Evolutionary conservation across 1,140 invertebrate species (phyloP), one percentile per base, ranked within the genome.

Genomic region (Fopius arisanus): DNA sequence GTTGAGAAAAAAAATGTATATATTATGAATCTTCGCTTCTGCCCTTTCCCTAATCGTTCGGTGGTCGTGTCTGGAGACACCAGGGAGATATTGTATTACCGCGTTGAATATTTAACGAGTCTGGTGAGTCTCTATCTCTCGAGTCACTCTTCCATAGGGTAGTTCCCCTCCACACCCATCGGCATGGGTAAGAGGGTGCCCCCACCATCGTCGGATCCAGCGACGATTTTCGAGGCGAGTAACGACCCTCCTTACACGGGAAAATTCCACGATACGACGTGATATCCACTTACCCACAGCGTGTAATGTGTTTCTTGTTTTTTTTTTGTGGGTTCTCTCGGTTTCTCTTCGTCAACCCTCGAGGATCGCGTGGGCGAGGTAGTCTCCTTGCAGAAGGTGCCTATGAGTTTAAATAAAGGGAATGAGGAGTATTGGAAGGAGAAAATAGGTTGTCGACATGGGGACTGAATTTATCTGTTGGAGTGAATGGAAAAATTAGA

Each of bases 101-200:
- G 82, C 79, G 78, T 84, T 88, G 84, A 87, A 87, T 87, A 86
- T 88, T 87, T 88, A 86, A 88, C 83, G 81, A 86, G 84, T 72
- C 75, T 76, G 78, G 78, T 80, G 80, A 82, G 82, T 83, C 85
- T 75, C 68, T 74, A 68, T 31, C 31, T 74, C 68, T 79, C 78
- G 76, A 72, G 72, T 74, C 72, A 62, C 63, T 51, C 37, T 66
- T 19, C 10, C 26, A n/a, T 14, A n/a, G 65, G 67, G 59, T 68
- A 72, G 68, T 72, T 70, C 43, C 29, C 21, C 43, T 29, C 70
- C 26, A 67, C 62, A 54, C 48, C 65, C 65, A 66, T 76, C 14
- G 33, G 31, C 33, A 67, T 31, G 65, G 59, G 31, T 21, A 62
- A 65, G 71, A 65, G 23, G 29, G 9, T 40, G 67, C 68, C 40